Base-by-base conservation (phyloP, 30 jellyfish, hydroid and myxozoan genomes). In the Morbakka virulenta region DNA sequence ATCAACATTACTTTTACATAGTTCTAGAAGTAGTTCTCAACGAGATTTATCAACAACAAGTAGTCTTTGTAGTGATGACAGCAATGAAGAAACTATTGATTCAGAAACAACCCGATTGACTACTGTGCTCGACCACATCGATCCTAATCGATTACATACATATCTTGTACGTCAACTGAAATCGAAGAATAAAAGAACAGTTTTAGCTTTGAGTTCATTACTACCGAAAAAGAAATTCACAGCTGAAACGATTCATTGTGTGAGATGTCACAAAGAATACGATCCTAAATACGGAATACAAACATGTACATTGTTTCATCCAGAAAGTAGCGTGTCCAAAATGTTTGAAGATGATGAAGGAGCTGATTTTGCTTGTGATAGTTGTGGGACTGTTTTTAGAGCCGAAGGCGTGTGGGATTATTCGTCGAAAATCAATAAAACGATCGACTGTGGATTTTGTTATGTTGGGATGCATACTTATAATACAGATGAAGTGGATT, bases 201-300 rank as follows among this genome's bases (percentile, higher is more conserved):
- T 77, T 9, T 41, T 13, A 30, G 81, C 89, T 0, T 32, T 87
- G 32, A 74, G 90, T 24, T 27, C 86, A 21, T 62, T 87, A 57
- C 57, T 87, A 28, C 96, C 96, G 31, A 80, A 74, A 71, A 74
- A 34, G 28, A 81, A 70, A 24, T 87, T 87, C 79, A 79, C 62
- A 28, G 96, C 87, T 6, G 90, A 79, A 30, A 87, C 96, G 2
- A 30, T 74, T 50, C 96, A 87, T 72, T 87, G 96, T 77, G 94
- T 87, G 14, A 61, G 96, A 48, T 87, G 96, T 49, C 96, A 87
- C 47, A 72, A 67, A 28, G 96, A 87, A 34, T 87, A 57, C 52
- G 96, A 87, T 83, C 87, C 89, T 3, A 79, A 69, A 34, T 86
- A 79, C 62, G 96, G 94, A 2, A 78, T 52, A 41, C 67, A 67